Evolutionary conservation across 1,140 invertebrate species (phyloP).

Genomic region (Pentalonia nigronervosa): DNA sequence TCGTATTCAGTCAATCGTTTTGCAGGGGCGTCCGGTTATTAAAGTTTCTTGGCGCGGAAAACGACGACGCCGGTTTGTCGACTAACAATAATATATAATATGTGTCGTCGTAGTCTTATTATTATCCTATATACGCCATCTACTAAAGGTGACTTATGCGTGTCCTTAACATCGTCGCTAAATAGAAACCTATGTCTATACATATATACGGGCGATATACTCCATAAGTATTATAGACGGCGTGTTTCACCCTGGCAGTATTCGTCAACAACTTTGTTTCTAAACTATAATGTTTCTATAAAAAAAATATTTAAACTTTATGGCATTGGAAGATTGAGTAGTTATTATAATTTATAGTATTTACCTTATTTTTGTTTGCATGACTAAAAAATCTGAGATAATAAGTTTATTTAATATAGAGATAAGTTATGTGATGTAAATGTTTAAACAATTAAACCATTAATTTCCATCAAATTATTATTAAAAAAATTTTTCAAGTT

Average conservation of each 20-base stretch:
- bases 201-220: too few species aligned
- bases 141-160: not conserved
- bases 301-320: not conserved
- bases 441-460: not conserved
- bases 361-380: too few species aligned
- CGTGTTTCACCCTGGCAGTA: not conserved
- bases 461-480: not conserved
- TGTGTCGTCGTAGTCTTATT: not conserved
- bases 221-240: too few species aligned
- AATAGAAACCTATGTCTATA: too few species aligned
- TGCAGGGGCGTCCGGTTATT: not conserved
- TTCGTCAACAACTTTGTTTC: not conserved
- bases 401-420: not conserved
- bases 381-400: not conserved
- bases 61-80: not conserved
- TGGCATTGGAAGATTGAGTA: rapidly evolving
- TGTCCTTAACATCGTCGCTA: not conserved
- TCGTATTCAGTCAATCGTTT: not conserved
- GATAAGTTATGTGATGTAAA: not conserved
- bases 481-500: too few species aligned
- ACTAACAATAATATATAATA: not conserved
- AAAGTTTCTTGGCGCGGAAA: not conserved
- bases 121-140: not conserved
- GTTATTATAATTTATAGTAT: not conserved
- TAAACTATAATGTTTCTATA: not conserved